Base-by-base conservation (phyloP, 2,797 vertebrate genomes). In the Myotis daubentonii region DNA sequence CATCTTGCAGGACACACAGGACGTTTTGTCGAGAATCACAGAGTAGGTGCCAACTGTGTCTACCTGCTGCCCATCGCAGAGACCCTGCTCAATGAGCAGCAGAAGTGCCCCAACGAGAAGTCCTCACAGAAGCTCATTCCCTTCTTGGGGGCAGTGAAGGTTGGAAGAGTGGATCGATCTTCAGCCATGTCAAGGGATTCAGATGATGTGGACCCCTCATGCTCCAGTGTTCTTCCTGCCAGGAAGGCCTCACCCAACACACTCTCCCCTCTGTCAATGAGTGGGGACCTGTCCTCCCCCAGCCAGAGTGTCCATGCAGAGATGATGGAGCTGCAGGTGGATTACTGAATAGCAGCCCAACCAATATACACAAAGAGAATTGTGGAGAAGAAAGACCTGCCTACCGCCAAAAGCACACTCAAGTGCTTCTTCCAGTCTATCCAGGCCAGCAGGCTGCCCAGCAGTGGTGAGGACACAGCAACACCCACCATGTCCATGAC, bases 391-490 rank as follows among this genome's bases (percentile, higher is more conserved):
- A 99, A 98, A 96, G 99, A 99, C 97, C 98, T 98, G 76, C 99
- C 99, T 96, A 98, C 99, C 96, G 98, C 99, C 97, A 99, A 99
- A 98, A 99, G 99, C 98, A 99, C 99, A 41, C 99, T 99, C 94
- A 99, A 99, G 99, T 99, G 99, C 99, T 99, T 99, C 99, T 99
- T 99, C 98, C 99, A 99, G 98, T 99, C 99, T 97, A 99, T 99
- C 97, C 99, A 99, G 99, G 99, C 99, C 98, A 99, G 99, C 99
- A 98, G 99, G 98, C 98, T 99, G 96, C 99, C 99, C 93, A 98
- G 98, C 66, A 98, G 98, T 7, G 98, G 98, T 0, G 99, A 99
- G 97, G 98, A 97, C 3, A 95, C 98, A 55, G 95, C 98, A 95
- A 98, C 98, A 91, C 99, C 99, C 72, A 98, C 99, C 20, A 99